A percentile compares a stretch with the other conserved stretches of the same genome.
phyloP scores from a whole-genome alignment of 2,888 invertebrate species.

The Diplazon laetatorius region DNA sequence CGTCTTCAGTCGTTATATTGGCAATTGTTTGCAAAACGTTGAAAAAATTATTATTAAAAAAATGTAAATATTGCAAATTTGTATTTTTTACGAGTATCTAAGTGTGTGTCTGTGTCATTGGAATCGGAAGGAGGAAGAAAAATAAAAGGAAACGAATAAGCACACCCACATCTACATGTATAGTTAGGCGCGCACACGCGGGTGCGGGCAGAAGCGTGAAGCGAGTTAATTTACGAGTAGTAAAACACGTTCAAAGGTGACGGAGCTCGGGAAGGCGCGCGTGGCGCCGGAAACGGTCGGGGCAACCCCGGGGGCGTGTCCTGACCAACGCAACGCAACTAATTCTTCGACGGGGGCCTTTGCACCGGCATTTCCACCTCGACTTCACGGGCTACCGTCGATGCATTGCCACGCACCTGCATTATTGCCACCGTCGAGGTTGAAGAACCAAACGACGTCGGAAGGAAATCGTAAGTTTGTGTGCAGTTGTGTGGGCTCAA shows the following conservation, averaged over 20 bases:
- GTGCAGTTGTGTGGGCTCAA: not conserved
- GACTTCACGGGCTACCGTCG: constrained; percentile 22
- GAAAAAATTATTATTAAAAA: too few species aligned
- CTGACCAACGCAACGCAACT: constrained; percentile 79
- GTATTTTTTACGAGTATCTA: constrained; percentile 32
- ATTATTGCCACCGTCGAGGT: constrained; percentile 18
- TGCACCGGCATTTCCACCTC: not conserved
- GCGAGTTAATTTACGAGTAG: constrained; percentile 65
- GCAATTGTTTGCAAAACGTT: too few species aligned
- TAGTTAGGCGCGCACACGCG: too few species aligned
- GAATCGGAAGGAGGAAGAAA: constrained; percentile 19
- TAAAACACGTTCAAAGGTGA: constrained; percentile 60
- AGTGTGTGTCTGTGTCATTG: constrained; percentile 25
- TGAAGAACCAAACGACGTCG: constrained; percentile 31
- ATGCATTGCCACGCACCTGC: constrained; percentile 53
- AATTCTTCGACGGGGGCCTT: constrained; percentile 70
- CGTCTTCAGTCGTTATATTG: too few species aligned
- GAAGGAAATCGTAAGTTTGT: constrained; percentile 24
- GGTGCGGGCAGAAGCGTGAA: constrained; percentile 64
- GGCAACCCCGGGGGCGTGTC: constrained; percentile 79
- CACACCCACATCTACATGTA: too few species aligned
- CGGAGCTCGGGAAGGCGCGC: constrained; percentile 64
- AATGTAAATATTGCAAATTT: constrained; percentile 49
- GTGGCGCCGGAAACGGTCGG: constrained; percentile 78
- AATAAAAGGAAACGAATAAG: too few species aligned